A percentile compares a stretch with the other conserved stretches of the same genome.
Evolutionary conservation across 2,797 vertebrate species (phyloP).

Genomic region (Sebastes wilsoni): DNA sequence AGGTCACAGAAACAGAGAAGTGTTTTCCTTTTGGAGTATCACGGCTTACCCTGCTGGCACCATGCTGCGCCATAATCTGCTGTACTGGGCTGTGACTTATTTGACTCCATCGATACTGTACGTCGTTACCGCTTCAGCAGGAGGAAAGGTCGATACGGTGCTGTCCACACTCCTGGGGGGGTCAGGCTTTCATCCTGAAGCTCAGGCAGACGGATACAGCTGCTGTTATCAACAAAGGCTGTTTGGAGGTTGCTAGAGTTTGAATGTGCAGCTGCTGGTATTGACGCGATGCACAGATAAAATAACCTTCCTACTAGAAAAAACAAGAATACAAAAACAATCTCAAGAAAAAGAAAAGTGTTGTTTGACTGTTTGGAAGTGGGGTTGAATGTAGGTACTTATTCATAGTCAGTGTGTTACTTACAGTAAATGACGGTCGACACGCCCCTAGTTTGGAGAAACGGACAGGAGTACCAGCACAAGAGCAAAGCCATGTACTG

Average conservation of each 20-base stretch:
- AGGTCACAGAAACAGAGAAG: neutral
- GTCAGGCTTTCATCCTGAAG: constrained; percentile 32
- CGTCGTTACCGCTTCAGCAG: constrained; percentile 28
- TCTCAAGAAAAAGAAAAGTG: neutral
- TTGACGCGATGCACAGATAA: neutral
- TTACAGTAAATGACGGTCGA: no score
- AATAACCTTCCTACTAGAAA: no score
- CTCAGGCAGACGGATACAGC: constrained; percentile 12
- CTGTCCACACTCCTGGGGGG: neutral
- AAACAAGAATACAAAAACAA: neutral
- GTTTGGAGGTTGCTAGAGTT: neutral
- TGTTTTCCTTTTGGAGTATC: constrained; percentile 1
- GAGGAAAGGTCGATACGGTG: constrained; percentile 33
- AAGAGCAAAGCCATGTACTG: no score
- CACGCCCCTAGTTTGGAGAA: no score
- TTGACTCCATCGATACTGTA: constrained; percentile 36
- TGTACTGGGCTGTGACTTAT: constrained; percentile 10
- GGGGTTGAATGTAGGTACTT: no score
- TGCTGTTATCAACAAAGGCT: constrained; percentile 28
- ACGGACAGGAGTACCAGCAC: no score
- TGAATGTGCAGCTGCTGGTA: neutral
- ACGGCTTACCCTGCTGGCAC: neutral
- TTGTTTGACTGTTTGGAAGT: no score
- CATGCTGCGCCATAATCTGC: constrained; percentile 17
- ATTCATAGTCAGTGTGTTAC: no score